Conservation (phyloP, 2,888 invertebrate genomes). For the Siphlonurus alternatus region DNA sequence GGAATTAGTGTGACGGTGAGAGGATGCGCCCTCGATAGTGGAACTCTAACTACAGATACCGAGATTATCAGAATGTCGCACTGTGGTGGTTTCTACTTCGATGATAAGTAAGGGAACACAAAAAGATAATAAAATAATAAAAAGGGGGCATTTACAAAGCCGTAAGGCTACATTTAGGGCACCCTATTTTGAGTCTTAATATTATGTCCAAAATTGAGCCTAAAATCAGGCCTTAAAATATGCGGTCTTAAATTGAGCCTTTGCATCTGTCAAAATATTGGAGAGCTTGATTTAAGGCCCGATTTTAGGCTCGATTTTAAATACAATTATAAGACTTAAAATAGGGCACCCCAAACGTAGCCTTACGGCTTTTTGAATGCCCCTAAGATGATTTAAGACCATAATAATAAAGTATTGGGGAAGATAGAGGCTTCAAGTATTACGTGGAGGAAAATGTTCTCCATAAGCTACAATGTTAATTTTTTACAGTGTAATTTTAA, state of each 20-base stretch:
- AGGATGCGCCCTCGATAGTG: conserved; percentile 88
- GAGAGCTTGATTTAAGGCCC: background rate
- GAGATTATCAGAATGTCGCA: conserved; percentile 96
- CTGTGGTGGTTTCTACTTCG: conserved; percentile 85
- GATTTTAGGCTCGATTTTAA: background rate
- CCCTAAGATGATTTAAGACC: too few relatives aligned
- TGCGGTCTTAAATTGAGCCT: too few relatives aligned
- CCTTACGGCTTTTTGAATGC: background rate
- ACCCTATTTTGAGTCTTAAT: too few relatives aligned
- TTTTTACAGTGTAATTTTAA: too few relatives aligned
- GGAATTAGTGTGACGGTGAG: conserved; percentile 73
- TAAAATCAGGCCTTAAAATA: too few relatives aligned
- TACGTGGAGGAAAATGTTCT: too few relatives aligned
- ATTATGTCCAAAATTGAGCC: too few relatives aligned
- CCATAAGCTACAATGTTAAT: too few relatives aligned
- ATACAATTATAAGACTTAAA: too few relatives aligned
- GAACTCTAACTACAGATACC: conserved; percentile 87
- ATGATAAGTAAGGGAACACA: conserved; percentile 44
- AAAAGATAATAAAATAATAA: background rate
- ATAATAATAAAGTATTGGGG: too few relatives aligned
- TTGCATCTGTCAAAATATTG: background rate
- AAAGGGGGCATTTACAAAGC: background rate
- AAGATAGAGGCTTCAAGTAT: too few relatives aligned
- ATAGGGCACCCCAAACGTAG: background rate
- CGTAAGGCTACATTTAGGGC: background rate